Evolutionary conservation across 2,113 vertebrate species (phyloP), one percentile per base, ranked within the genome.

Genomic region (Hydrochoerus hydrochaeris): DNA sequence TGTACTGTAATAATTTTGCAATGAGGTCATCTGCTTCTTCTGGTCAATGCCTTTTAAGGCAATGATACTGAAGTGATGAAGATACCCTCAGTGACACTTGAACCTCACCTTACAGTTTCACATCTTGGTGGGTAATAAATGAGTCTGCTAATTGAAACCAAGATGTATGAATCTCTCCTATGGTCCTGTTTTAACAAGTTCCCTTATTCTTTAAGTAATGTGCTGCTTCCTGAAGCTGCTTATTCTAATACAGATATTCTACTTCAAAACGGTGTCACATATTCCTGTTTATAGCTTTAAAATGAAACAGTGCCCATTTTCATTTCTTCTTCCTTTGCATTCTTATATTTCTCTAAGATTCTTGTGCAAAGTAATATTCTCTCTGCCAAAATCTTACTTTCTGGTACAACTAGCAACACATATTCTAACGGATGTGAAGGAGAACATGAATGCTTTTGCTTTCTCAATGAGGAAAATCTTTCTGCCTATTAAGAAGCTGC

Each of bases 31-130:
- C 98, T 98, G 95, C 98, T 99, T 98, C 98, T 99, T 97, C 98
- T 98, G 99, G 99, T 99, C 99, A 99, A 97, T 98, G 98, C 98
- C 98, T 99, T 99, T 99, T 98, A 99, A 99, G 99, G 99, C 99
- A 99, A 98, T 99, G 99, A 99, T 99, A 99, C 96, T 99, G 98
- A 99, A 99, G 99, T 99, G 99, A 99, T 99, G 99, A 99, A 99
- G 98, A 99, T 98, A 99, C 98, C 98, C 98, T 98, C 98, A 90
- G 98, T 99, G 99, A 98, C 97, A 97, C 98, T 99, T 98, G 99
- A 98, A 99, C 99, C 99, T 99, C 98, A 98, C 98, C 96, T 99
- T 98, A 98, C 99, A 98, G 99, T 99, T 99, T 98, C 98, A 98
- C 98, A 98, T 98, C 98, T 98, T 98, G 97, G 98, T 98, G 97